Evolutionary conservation across 2,113 vertebrate genomes (phyloP).

Genomic region (Austrofundulus limnaeus): DNA sequence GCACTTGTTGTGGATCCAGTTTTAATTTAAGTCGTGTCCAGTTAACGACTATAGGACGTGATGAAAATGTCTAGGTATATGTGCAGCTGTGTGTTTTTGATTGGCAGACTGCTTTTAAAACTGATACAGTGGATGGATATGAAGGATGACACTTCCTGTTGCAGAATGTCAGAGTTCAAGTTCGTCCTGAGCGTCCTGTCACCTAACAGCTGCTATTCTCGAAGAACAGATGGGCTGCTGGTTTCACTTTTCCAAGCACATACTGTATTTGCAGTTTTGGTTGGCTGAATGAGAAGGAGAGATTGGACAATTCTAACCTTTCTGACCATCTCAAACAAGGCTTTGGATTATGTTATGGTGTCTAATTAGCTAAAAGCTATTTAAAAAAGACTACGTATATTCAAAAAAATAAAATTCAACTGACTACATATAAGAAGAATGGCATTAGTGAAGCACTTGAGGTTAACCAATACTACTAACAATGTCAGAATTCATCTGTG

Average conservation of each 20-base stretch:
- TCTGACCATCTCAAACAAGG: neutral
- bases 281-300: neutral
- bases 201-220: constrained; percentile 51
- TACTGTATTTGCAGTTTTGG: constrained; percentile 3
- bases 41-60: constrained; percentile 64
- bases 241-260: neutral
- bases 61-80: constrained; percentile 11
- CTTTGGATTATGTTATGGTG: neutral
- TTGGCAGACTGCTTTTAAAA: constrained; percentile 26
- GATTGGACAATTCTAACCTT: neutral
- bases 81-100: constrained; percentile 10
- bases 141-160: constrained; percentile 13
- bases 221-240: constrained; percentile 50
- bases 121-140: constrained; percentile 22
- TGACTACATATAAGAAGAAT: too few relatives aligned
- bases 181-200: constrained; percentile 23
- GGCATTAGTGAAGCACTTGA: too few relatives aligned
- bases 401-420: too few relatives aligned
- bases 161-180: constrained; percentile 36
- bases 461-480: too few relatives aligned
- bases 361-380: neutral
- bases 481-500: too few relatives aligned
- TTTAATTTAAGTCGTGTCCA: constrained; percentile 63
- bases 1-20: constrained; percentile 58
- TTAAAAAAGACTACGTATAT: too few relatives aligned